phyloP scores from a whole-genome alignment of 53 echinoderm and acorn worm genomes.

The Zoroaster sp. region DNA sequence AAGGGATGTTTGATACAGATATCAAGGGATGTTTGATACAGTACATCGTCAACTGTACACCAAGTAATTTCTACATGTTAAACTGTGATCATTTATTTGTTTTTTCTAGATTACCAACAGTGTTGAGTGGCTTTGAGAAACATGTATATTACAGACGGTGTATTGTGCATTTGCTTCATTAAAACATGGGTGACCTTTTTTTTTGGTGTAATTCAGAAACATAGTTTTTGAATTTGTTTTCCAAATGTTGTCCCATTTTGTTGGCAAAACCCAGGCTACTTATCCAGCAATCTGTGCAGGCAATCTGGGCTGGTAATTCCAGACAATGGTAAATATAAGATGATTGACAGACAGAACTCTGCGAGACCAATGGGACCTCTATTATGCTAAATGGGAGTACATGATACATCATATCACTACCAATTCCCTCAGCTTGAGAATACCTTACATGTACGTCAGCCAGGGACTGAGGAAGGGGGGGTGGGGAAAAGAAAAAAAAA shows the following conservation, averaged over 20 bases:
- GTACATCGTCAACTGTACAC: no score
- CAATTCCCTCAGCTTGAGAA: neutral
- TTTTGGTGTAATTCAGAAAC: neutral
- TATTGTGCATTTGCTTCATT: no score
- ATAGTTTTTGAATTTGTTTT: neutral
- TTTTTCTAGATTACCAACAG: no score
- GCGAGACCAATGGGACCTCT: neutral
- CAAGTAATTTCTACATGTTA: no score
- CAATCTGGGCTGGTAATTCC: neutral
- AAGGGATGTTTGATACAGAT: no score
- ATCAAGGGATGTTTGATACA: no score
- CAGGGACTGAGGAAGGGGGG: neutral
- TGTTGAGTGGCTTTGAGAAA: no score
- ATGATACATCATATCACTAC: neutral
- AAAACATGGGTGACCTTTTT: neutral
- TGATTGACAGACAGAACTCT: neutral
- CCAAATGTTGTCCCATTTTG: neutral
- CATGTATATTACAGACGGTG: no score
- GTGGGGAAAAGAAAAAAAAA: neutral
- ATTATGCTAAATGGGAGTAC: neutral
- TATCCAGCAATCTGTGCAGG: neutral
- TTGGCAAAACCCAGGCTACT: neutral
- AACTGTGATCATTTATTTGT: no score
- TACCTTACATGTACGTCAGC: neutral
- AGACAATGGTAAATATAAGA: neutral